Percentiles rank a stretch among this genome's conserved stretches.
Evolutionary conservation across 2,888 invertebrate species (phyloP).

Genomic region (Diplazon laetatorius): DNA sequence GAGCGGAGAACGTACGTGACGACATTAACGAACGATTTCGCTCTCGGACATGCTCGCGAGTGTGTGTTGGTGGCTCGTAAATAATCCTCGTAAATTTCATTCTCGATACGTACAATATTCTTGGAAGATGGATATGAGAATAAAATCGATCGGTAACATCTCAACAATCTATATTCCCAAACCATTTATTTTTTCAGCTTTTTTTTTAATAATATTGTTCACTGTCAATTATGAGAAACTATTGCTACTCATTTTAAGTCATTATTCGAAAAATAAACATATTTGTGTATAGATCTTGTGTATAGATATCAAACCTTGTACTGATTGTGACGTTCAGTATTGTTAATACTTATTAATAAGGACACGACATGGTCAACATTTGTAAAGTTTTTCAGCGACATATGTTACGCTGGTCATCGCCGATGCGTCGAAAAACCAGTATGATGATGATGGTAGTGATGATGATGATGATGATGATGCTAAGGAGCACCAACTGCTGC

Average conservation of each 20-base stretch:
- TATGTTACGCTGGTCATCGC: constrained; percentile 30
- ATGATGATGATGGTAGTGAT: constrained; percentile 3
- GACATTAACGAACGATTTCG: constrained; percentile 72
- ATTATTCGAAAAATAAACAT: too few species aligned
- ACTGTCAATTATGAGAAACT: too few species aligned
- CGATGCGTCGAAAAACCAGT: not conserved
- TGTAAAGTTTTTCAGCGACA: constrained; percentile 1
- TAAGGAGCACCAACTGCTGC: constrained; percentile 45
- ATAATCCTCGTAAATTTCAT: constrained; percentile 68
- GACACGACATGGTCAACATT: not conserved
- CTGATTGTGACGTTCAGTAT: too few species aligned
- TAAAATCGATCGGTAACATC: constrained; percentile 30
- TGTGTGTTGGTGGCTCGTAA: constrained; percentile 66
- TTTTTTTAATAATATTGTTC: not conserved
- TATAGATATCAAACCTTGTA: too few species aligned
- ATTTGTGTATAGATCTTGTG: too few species aligned
- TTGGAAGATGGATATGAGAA: constrained; percentile 6
- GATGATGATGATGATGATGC: constrained; percentile 45
- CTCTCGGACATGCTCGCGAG: constrained; percentile 49
- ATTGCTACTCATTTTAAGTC: too few species aligned
- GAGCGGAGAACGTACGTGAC: constrained; percentile 71
- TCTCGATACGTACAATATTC: constrained; percentile 55
- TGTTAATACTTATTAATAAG: not conserved
- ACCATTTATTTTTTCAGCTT: not conserved
- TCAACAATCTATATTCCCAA: constrained; percentile 5